phyloP scores from a whole-genome alignment of 1,140 invertebrate species.

The Bombus fervidus region DNA sequence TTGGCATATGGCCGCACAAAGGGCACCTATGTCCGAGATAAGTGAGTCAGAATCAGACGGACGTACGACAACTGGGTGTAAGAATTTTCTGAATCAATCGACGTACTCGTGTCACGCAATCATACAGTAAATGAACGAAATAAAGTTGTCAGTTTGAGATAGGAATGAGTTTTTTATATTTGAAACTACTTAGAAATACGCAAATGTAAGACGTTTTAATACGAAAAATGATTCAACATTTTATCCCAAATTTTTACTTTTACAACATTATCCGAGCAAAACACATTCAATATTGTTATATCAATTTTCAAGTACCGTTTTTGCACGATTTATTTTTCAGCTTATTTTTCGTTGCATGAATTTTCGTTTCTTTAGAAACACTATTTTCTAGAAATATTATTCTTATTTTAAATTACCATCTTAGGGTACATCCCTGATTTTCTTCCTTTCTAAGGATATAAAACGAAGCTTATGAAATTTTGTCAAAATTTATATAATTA shows the following conservation, averaged over 20 bases:
- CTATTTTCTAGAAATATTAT: neutral
- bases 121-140: conserved; percentile 51
- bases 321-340: neutral
- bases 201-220: conserved; percentile 32
- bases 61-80: conserved; percentile 50
- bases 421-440: neutral
- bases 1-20: conserved; percentile 41
- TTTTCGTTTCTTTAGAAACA: neutral
- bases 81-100: conserved; percentile 37
- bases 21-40: conserved; percentile 17
- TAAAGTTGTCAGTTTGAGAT: conserved; percentile 68
- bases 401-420: neutral
- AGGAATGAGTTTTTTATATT: conserved; percentile 60
- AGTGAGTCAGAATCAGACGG: conserved; percentile 24
- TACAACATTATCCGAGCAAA: neutral
- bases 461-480: neutral
- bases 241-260: conserved; percentile 10
- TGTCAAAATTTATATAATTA: neutral
- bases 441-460: neutral
- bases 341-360: neutral
- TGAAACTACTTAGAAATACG: conserved; percentile 19
- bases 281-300: conserved; percentile 11
- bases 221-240: conserved; percentile 4
- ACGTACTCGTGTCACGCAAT: conserved; percentile 50
- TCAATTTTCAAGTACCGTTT: neutral